Evolutionary conservation across 2,113 vertebrate genomes (phyloP), one percentile per base, ranked within the genome.

Genomic region (Vireo altiloquus): DNA sequence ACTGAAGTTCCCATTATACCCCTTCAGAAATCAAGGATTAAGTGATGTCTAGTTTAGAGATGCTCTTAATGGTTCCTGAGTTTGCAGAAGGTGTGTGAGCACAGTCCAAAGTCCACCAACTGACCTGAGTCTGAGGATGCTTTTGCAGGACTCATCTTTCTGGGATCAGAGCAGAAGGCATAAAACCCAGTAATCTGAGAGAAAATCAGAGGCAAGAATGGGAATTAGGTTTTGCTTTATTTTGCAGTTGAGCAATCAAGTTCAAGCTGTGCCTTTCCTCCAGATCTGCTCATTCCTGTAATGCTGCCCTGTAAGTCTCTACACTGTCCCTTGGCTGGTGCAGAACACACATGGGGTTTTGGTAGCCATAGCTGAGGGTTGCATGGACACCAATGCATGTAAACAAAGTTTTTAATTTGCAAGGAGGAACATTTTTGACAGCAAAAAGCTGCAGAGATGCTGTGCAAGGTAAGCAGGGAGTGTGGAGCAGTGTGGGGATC

Each of bases 271-370:
- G 66, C 33, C n/a, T 82, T 87, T 69, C 52, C 40, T 87, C 33
- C 37, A 70, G 27, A 61, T 23, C 16, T 69, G 28, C 59, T 81
- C 24, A 6, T 81, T 61, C 50, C 65, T 74, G 42, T n/a, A 30
- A 6, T 27, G 19, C n/a, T 63, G n/a, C 39, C 44, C 52, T 3
- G 0, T 2, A 24, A 52, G 24, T 49, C 28, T 42, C 13, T 7
- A 11, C 5, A 1, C 23, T 27, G 18, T 47, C 30, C 33, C 69
- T 61, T 69, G 56, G 24, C 23, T 89, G 40, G n/a, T 71, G 47
- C 22, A 17, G 47, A 74, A 21, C 64, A 7, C 0, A 0, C 3
- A 1, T 23, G 24, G 21, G 37, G 14, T 65, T 76, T 54, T 60
- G 64, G 50, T 30, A 65, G 40, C n/a, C 65, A 33, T 3, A 35